Base-by-base conservation (phyloP, 2,113 vertebrate species). In the Symphodus melops region DNA sequence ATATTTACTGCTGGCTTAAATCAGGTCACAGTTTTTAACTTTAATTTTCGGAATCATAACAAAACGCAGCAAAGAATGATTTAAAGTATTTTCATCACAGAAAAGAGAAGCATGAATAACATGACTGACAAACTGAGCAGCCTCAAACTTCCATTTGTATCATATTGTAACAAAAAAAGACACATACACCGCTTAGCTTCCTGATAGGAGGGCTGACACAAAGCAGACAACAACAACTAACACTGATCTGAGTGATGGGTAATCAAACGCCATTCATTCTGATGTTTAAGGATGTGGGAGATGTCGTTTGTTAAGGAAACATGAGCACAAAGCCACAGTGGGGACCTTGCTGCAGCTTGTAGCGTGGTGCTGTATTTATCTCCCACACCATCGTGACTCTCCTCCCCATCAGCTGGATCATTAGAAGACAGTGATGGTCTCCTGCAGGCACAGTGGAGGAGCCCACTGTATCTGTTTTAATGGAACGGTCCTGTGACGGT, bases 221-320 rank as follows among this genome's bases (percentile, higher is more conserved):
- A 33, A 33, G 28, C 28, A 33, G 28, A 33, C 28, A 33, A 33
- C 28, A 33, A 33, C 28, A 33, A 33, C 28, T 11, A 41, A 9
- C 39, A 48, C 16, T 51, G 13, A 20, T 51, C 48, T 83, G 52
- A 79, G 9, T 48, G 36, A 74, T 60, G 41, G 19, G 53, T 37
- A 61, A 36, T 62, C 54, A 64, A 52, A 56, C 25, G 17, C 36
- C 14, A 64, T 60, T 76, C 25, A 64, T 59, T 72, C 37, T 49
- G 23, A 63, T 41, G 82, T 51, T 17, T 37, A 77, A 75, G 46
- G 52, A 44, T 72, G 76, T 67, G 62, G 69, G 66, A 72, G 59
- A 21, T 49, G 42, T 76, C 4, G 68, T 74, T 85, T 83, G 79
- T 83, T 55, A 73, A 79, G 23, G 25, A 75, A 86, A 86, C 55